A percentile compares a stretch with the other conserved stretches of the same genome.
These are phyloP conservation scores for Heterotilapia buettikoferi DNA, from an alignment of 2,113 vertebrate genomes.

Conservation along the genomic window DNA sequence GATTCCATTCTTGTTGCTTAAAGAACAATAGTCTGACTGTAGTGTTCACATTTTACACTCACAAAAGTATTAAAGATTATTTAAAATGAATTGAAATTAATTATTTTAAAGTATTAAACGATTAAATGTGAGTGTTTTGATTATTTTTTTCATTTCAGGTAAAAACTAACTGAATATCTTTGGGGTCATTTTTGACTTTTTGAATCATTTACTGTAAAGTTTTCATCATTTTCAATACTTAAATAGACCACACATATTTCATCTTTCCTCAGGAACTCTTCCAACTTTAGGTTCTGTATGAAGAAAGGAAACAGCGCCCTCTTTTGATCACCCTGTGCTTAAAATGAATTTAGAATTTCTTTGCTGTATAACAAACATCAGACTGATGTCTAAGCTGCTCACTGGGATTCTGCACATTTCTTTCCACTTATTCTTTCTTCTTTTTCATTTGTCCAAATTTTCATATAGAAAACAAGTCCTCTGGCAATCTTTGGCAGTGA, in stretches of 20 bases:
- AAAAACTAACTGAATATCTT: not conserved
- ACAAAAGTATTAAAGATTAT: not conserved
- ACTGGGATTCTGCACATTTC: not conserved
- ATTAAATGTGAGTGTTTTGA: not conserved
- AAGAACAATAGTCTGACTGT: not conserved
- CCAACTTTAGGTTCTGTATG: not conserved
- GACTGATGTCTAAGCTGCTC: not conserved
- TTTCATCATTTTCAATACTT: not conserved
- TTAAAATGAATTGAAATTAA: not conserved
- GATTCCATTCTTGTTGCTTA: not conserved
- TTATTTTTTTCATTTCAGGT: not conserved
- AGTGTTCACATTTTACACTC: not conserved
- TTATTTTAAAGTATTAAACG: rapidly evolving
- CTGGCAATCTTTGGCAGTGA: not conserved
- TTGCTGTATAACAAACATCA: not conserved
- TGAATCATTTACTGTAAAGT: not conserved
- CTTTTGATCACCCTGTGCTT: not conserved
- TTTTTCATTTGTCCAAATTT: not conserved
- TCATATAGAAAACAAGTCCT: not conserved
- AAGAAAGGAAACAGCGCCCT: not conserved
- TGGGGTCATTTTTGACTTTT: not conserved
- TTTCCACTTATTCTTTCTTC: rapidly evolving
- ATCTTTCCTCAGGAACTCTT: not conserved
- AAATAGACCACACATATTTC: not conserved
- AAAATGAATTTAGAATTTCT: not conserved